Conservation (phyloP, 2,888 invertebrate species). For the Pristionchus fissidentatus region DNA sequence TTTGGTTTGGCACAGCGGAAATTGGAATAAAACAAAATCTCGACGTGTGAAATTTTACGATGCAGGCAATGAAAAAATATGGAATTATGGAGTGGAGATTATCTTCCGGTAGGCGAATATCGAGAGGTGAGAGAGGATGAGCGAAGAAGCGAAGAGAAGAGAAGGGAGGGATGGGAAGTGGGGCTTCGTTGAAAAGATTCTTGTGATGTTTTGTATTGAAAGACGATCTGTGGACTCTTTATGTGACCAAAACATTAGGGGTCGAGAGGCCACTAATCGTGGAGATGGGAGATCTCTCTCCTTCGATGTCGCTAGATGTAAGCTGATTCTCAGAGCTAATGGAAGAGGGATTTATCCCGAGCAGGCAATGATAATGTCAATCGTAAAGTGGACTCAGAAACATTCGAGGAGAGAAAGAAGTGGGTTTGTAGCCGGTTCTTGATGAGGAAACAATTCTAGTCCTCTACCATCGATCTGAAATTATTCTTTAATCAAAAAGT, state of each 20-base stretch:
- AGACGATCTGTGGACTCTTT: not conserved
- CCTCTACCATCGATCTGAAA: too few species aligned
- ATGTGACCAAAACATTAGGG: too few species aligned
- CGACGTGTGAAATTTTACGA: not conserved
- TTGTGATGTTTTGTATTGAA: constrained; percentile 23
- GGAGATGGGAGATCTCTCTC: not conserved
- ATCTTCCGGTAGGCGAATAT: not conserved
- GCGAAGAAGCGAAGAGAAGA: not conserved
- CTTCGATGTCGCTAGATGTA: too few species aligned
- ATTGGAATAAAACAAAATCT: not conserved
- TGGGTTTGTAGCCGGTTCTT: not conserved
- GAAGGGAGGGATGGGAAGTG: constrained; percentile 25
- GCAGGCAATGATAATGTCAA: not conserved
- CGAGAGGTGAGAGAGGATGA: constrained; percentile 7
- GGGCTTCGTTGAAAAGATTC: constrained; percentile 4
- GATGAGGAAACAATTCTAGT: too few species aligned
- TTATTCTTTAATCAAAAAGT: too few species aligned
- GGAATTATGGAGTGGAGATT: constrained; percentile 37
- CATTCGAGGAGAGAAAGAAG: too few species aligned
- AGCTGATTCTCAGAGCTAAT: too few species aligned
- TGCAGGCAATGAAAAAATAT: not conserved
- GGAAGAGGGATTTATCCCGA: not conserved
- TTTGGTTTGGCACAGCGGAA: constrained; percentile 25
- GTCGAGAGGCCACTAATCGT: constrained; percentile 17
- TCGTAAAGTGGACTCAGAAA: too few species aligned